phyloP scores from a whole-genome alignment of 2,113 vertebrate species.

The Cervus canadensis region DNA sequence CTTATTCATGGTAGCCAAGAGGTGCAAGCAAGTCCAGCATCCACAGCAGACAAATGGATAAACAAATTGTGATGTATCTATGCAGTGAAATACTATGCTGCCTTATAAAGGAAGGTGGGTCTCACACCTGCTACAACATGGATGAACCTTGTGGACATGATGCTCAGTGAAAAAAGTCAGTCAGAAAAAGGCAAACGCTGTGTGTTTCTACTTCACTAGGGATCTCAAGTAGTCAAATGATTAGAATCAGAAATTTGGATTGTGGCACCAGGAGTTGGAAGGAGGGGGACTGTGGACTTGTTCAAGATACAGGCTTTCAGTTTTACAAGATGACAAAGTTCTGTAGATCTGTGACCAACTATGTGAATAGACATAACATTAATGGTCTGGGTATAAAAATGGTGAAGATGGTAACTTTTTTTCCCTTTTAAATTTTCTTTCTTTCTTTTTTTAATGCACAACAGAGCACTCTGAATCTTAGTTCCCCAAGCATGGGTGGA shows the following conservation, averaged over 20 bases:
- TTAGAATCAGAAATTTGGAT: neutral
- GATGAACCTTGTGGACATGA: neutral
- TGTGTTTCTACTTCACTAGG: neutral
- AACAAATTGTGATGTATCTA: neutral
- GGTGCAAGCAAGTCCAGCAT: too few relatives aligned
- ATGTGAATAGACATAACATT: accelerated
- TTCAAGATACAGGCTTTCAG: neutral
- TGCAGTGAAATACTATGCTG: neutral
- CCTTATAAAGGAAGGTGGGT: neutral
- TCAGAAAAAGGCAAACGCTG: neutral
- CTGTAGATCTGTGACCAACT: neutral
- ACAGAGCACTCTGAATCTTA: neutral
- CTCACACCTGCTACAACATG: neutral
- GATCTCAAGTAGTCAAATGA: neutral
- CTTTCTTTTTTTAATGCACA: neutral
- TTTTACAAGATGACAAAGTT: neutral
- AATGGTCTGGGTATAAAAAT: neutral
- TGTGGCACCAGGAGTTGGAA: neutral
- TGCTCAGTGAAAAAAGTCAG: neutral
- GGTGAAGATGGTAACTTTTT: neutral
- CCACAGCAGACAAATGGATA: too few relatives aligned
- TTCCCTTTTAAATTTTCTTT: neutral
- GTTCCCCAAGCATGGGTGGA: neutral
- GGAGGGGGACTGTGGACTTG: neutral
- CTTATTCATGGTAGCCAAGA: neutral